Conservation (phyloP, 35 echinoderm and acorn worm genomes). For the Diadema setosum region DNA sequence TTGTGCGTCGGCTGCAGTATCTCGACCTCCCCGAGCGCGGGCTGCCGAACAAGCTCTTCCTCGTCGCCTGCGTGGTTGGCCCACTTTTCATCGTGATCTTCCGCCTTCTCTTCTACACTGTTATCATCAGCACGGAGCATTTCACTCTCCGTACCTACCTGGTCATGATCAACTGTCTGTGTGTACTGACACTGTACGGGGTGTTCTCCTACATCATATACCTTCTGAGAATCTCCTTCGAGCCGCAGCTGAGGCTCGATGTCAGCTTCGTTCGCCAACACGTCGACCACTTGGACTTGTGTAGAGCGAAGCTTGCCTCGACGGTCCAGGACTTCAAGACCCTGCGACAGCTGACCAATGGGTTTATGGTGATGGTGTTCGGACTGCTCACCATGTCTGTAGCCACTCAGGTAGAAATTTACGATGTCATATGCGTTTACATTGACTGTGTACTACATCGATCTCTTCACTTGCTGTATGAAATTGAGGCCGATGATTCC, state of each 20-base stretch:
- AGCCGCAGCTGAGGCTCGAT: slow-evolving; percentile 40
- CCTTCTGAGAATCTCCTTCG: slow-evolving; percentile 47
- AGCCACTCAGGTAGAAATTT: slow-evolving; percentile 58
- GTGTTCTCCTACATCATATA: slow-evolving; percentile 52
- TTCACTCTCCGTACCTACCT: slow-evolving; percentile 30
- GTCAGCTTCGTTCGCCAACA: slow-evolving; percentile 23
- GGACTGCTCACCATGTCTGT: slow-evolving; percentile 40
- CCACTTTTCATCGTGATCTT: slow-evolving; percentile 7
- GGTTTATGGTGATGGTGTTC: slow-evolving; percentile 43
- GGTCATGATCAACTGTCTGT: background rate
- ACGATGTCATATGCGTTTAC: too few relatives aligned
- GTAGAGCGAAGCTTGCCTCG: slow-evolving; percentile 17
- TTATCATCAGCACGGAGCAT: background rate
- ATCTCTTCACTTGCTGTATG: too few relatives aligned
- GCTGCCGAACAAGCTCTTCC: slow-evolving; percentile 17
- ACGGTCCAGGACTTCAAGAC: slow-evolving; percentile 44
- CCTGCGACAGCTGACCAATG: slow-evolving; percentile 17
- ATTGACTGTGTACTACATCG: too few relatives aligned
- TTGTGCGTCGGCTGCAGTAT: slow-evolving; percentile 63
- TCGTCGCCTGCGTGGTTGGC: background rate
- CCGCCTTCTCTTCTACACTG: slow-evolving; percentile 33
- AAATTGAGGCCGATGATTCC: too few relatives aligned
- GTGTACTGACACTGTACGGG: slow-evolving; percentile 26
- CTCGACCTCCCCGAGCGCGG: slow-evolving; percentile 38
- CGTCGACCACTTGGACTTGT: slow-evolving; percentile 39